A percentile compares a stretch with the other conserved stretches of the same genome.
Evolutionary conservation across 2,113 vertebrate genomes (phyloP).

Genomic region (Sphyrna mokarran): DNA sequence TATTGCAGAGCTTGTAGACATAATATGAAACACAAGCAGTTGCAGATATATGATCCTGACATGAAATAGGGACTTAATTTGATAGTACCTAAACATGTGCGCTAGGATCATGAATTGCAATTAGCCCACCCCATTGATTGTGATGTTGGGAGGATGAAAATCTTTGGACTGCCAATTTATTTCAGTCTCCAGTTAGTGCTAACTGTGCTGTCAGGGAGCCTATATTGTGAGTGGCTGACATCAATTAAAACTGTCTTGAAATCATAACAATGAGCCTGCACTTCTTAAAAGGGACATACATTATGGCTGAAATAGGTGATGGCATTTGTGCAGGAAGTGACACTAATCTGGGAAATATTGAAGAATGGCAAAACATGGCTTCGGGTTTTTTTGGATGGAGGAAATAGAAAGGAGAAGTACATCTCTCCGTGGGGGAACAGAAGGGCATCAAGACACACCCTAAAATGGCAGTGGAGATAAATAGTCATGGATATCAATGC

Average conservation of each 20-base stretch:
- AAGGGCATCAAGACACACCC: background rate
- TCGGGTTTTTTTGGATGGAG: background rate
- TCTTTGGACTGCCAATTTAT: background rate
- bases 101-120: background rate
- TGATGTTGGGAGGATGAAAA: too few relatives aligned
- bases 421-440: background rate
- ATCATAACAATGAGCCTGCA: background rate
- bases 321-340: background rate
- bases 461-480: background rate
- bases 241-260: background rate
- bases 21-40: background rate
- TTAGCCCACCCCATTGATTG: background rate
- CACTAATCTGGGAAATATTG: background rate
- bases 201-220: background rate
- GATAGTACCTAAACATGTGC: background rate
- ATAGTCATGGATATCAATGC: background rate
- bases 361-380: background rate
- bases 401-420: background rate
- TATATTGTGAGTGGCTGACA: background rate
- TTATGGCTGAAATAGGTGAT: background rate
- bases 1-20: background rate
- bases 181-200: background rate
- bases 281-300: background rate
- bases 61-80: background rate
- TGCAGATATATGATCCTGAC: background rate